Evolutionary conservation across 2,113 vertebrate genomes (phyloP).

Genomic region (Mormyrus lacerda): DNA sequence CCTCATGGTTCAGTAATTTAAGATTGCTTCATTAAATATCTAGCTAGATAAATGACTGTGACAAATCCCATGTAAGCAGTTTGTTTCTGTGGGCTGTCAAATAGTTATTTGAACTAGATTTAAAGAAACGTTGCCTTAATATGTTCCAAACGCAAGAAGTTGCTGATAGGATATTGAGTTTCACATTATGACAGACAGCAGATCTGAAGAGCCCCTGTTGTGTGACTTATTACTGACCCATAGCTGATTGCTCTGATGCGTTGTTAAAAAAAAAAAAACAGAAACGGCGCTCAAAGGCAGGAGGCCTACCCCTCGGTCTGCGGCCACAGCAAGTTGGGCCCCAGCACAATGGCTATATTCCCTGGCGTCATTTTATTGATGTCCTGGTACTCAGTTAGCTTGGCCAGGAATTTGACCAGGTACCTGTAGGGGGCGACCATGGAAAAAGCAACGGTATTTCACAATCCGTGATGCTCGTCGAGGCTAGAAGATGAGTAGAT

Average conservation of each 20-base stretch:
- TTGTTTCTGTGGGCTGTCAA: neutral
- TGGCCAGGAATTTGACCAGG: conserved; percentile 90
- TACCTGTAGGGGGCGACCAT: conserved; percentile 66
- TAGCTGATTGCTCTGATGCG: neutral
- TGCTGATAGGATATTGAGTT: neutral
- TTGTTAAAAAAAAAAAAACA: neutral
- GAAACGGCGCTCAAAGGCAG: neutral
- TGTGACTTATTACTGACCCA: neutral
- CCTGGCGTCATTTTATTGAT: conserved; percentile 94
- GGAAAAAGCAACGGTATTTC: neutral
- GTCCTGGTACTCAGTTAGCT: conserved; percentile 88
- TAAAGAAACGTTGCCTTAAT: neutral
- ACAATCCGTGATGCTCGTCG: neutral
- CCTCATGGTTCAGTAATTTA: neutral
- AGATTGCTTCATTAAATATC: neutral
- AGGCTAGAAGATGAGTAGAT: neutral
- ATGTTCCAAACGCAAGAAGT: neutral
- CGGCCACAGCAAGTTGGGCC: conserved; percentile 92
- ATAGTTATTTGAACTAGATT: neutral
- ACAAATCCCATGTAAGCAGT: neutral
- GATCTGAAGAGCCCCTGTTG: neutral
- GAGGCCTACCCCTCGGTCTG: conserved; percentile 77
- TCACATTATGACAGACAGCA: neutral
- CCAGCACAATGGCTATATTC: conserved; percentile 94
- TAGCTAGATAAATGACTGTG: neutral